Conservation (phyloP, 2,113 vertebrate species). For the Gallinago undulata region DNA sequence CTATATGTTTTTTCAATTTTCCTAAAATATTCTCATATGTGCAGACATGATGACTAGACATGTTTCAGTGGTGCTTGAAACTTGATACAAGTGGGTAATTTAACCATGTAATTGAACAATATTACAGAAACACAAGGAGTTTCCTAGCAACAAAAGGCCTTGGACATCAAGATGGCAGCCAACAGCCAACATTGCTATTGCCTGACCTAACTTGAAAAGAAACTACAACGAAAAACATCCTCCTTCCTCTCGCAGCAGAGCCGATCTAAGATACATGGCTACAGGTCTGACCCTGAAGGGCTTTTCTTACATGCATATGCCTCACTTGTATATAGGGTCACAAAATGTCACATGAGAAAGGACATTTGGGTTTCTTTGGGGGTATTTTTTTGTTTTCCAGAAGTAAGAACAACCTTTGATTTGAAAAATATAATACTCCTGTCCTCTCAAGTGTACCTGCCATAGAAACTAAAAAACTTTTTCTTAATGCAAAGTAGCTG, state of each 20-base stretch:
- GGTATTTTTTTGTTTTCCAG: neutral
- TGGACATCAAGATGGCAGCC: slow-evolving; percentile 54
- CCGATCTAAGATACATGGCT: neutral
- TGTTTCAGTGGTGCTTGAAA: slow-evolving; percentile 62
- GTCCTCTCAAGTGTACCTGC: neutral
- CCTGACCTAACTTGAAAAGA: slow-evolving; percentile 33
- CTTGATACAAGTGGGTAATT: slow-evolving; percentile 44
- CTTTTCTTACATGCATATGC: neutral
- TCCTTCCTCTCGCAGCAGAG: neutral
- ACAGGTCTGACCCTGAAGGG: neutral
- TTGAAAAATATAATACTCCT: neutral
- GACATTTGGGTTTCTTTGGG: neutral
- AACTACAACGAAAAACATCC: neutral
- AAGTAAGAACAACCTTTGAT: neutral
- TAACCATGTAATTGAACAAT: slow-evolving; percentile 54
- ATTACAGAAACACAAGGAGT: slow-evolving; percentile 55
- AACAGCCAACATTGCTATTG: slow-evolving; percentile 1
- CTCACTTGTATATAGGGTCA: neutral
- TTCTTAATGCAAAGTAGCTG: neutral
- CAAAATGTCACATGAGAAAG: neutral
- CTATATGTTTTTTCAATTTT: slow-evolving; percentile 59
- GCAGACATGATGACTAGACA: slow-evolving; percentile 68
- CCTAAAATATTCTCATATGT: slow-evolving; percentile 70
- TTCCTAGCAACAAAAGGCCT: slow-evolving; percentile 63
- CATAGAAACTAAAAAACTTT: neutral